Evolutionary conservation across 1,140 invertebrate species (phyloP), one percentile per base, ranked within the genome.

Genomic region (Nephila pilipes): DNA sequence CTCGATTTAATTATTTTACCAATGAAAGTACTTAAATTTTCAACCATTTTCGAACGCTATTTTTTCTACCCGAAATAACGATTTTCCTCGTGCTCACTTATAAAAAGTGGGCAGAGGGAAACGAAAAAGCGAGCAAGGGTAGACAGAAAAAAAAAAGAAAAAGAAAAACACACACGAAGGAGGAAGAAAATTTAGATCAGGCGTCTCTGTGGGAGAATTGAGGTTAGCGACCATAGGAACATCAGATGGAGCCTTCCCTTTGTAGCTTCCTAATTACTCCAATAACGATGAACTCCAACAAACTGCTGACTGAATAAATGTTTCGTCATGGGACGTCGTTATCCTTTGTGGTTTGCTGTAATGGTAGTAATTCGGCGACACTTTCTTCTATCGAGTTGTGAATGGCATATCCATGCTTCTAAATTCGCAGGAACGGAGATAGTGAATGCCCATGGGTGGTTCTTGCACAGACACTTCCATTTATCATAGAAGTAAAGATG

Each of bases 251-350:
- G 38, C 54, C 32, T 46, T 83, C 80, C 32, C 46, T 83, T 55
- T 83, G 54, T 46, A 20, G 54, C 58, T 36, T 60, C 85, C 85
- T 87, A 87, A 87, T 87, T 87, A 87, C 58, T 38, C 57, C 10
- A 58, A 63, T 60, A 54, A 38, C 55, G 57, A 25, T 60, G 57
- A 81, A 81, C 38, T 60, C 36, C 36, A 63, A 87, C 85, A 16
- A 87, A 60, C 29, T 38, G 58, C 85, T 87, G 58, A n/a, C 46
- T 36, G 58, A 12, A 87, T 10, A 36, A 36, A 87, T 29, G 29
- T 36, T 38, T 60, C 46, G 3, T 22, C 80, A 14, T 46, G 80
- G 22, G 22, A 54, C 38, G 38, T 54, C 80, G 22, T 46, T 54
- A 55, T 0, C 80, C 80, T 81, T 55, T 54, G n/a, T n/a, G 46